phyloP scores from a whole-genome alignment of 2,113 vertebrate genomes.

The Varanus komodoensis region DNA sequence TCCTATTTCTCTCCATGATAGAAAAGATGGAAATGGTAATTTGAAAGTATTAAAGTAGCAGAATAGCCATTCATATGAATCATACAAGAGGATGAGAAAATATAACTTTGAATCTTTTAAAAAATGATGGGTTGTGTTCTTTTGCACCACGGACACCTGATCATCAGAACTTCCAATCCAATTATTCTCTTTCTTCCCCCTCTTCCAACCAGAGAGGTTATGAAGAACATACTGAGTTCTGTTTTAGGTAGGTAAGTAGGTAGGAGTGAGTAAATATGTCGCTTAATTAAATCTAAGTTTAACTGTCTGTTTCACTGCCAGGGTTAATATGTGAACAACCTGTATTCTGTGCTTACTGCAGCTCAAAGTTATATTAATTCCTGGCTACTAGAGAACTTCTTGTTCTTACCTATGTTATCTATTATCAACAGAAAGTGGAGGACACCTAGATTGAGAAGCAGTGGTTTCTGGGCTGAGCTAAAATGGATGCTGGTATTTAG shows the following conservation, averaged over 20 bases:
- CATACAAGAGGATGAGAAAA: neutral
- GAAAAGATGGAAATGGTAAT: neutral
- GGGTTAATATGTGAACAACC: neutral
- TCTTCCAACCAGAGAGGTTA: neutral
- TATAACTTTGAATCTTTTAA: neutral
- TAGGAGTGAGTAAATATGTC: neutral
- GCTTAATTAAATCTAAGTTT: too few relatives aligned
- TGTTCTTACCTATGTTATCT: too few relatives aligned
- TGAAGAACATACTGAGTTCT: neutral
- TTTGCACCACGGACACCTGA: neutral
- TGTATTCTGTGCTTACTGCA: neutral
- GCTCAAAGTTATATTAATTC: neutral
- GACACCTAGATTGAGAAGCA: too few relatives aligned
- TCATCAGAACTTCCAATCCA: neutral
- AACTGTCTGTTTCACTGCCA: neutral
- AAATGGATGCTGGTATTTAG: too few relatives aligned
- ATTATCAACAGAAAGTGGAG: too few relatives aligned
- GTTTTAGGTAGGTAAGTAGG: neutral
- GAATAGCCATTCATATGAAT: conserved; percentile 1
- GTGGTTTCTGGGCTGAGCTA: too few relatives aligned
- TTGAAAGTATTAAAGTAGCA: conserved; percentile 12
- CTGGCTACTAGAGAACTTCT: neutral
- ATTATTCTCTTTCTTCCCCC: neutral
- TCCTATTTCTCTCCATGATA: conserved; percentile 14
- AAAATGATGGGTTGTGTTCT: neutral